A percentile compares a stretch with the other conserved stretches of the same genome.
phyloP scores from a whole-genome alignment of 2,113 vertebrate genomes.

The Nothocercus julius region DNA sequence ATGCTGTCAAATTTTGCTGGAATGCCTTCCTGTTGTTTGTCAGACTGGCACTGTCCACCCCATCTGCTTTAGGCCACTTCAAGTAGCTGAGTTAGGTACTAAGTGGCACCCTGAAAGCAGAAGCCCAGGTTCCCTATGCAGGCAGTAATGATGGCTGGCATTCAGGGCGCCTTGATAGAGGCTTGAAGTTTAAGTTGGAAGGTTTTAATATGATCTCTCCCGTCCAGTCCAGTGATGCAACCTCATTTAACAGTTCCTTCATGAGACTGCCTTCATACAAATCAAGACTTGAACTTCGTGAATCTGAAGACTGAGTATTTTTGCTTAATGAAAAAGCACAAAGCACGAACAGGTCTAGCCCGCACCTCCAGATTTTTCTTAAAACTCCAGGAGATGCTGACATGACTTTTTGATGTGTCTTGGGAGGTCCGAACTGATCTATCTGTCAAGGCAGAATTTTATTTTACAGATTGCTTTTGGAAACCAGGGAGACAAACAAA shows the following conservation, averaged over 20 bases:
- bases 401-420: neutral
- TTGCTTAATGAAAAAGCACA: neutral
- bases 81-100: neutral
- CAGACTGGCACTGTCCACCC: too few relatives aligned
- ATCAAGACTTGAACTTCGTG: neutral
- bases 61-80: neutral
- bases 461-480: neutral
- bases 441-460: neutral
- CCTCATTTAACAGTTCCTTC: neutral
- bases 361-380: neutral
- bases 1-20: neutral
- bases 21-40: neutral
- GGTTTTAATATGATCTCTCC: neutral
- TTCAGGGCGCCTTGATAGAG: neutral
- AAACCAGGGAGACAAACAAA: neutral
- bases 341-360: neutral
- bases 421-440: neutral
- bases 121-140: neutral
- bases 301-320: neutral
- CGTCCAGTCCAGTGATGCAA: neutral
- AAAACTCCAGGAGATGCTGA: neutral
- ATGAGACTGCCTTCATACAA: neutral
- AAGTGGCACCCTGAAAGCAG: neutral
- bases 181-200: neutral
- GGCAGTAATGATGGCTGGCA: neutral